These are phyloP conservation scores for Oenanthe melanoleuca DNA, from an alignment of 2,113 vertebrate species.

Conservation along the genomic window DNA sequence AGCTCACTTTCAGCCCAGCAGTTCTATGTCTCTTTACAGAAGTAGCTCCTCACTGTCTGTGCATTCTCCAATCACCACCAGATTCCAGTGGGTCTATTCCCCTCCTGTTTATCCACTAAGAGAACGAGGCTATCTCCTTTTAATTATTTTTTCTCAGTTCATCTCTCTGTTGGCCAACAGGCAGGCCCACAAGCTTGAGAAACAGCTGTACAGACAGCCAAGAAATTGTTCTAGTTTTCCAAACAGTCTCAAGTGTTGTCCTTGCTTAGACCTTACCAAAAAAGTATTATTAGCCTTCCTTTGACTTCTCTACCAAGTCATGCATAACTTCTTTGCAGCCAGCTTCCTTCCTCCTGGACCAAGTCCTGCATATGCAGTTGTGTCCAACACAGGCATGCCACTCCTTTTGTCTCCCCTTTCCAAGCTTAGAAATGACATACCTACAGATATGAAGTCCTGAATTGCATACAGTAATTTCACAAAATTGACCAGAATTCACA, in stretches of 20 bases:
- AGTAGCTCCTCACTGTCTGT: background rate
- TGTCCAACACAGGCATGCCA: background rate
- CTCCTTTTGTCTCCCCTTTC: background rate
- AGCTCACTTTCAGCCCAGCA: background rate
- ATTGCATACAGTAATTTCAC: background rate
- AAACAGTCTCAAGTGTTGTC: background rate
- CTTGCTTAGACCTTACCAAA: background rate
- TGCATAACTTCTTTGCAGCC: background rate
- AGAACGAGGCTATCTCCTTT: background rate
- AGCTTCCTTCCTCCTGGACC: background rate
- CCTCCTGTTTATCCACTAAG: background rate
- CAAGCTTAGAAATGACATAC: background rate
- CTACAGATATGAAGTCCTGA: background rate
- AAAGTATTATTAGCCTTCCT: background rate
- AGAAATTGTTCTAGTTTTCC: background rate
- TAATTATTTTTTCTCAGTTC: fast-evolving
- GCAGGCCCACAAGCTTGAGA: background rate
- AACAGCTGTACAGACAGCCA: background rate
- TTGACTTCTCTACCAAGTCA: background rate
- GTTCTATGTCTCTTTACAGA: background rate
- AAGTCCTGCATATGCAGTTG: background rate
- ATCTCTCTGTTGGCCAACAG: background rate
- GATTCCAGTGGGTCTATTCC: background rate
- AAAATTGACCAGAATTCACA: background rate
- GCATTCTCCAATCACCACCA: background rate